Base-by-base conservation (phyloP, 2,113 vertebrate genomes). In the Hoplias malabaricus region DNA sequence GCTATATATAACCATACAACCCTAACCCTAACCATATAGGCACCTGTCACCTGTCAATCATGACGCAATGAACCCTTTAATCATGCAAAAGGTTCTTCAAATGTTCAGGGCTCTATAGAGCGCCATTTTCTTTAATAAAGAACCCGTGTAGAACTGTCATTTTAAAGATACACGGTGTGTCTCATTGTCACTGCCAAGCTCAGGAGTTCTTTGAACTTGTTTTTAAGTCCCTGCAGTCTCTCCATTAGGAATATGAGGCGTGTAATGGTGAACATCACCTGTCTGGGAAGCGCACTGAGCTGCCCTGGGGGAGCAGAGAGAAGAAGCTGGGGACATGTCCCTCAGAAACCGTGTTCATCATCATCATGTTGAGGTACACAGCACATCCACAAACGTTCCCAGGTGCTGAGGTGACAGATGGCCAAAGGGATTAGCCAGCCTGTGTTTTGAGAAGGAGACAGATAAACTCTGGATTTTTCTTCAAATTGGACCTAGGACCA, bases 151-250 rank as follows among this genome's bases (percentile, higher is more conserved):
- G n/a, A n/a, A n/a, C 66, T 46, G 46, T 77, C 66, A 70, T 72
- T 42, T 61, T 69, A 62, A 77, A 82, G 71, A 77, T 70, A 53
- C 12, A 54, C 14, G 80, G 75, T 54, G 84, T 87, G 66, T 90
- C 82, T 68, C 67, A 81, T 90, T 90, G 86, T 87, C 43, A 50
- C 77, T 82, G 83, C 79, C 81, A 83, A 71, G 80, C 82, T 75
- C 69, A 73, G 46, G 53, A 27, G 77, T 72, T 80, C 85, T 88
- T 86, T 88, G 86, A 90, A 90, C 76, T 80, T 78, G 81, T 77
- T 75, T 53, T 48, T 62, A 76, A 85, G 61, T 56, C 75, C 40
- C 16, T 69, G 9, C 33, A 56, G 69, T 81, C 61, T 81, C 61
- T 36, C 66, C 70, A 61, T 73, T 76, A 54, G 86, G 70, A 82